Evolutionary conservation across 2,113 vertebrate genomes (phyloP).

Genomic region (Chloropsis hardwickii): DNA sequence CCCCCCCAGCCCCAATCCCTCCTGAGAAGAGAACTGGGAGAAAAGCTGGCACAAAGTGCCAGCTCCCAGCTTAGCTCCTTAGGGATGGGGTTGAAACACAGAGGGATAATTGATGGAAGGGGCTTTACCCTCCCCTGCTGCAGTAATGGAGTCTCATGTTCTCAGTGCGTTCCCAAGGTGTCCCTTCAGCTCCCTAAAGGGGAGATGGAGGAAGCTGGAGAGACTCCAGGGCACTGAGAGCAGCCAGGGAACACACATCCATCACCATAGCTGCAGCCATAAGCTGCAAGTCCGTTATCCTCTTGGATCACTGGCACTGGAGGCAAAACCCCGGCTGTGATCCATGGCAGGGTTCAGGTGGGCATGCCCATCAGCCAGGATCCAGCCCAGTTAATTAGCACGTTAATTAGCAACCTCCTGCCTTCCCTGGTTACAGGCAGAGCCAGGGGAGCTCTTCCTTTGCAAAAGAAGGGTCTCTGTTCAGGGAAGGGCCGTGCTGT

Average conservation of each 20-base stretch:
- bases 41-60: not conserved
- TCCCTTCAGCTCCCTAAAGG: not conserved
- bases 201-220: not conserved
- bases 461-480: not conserved
- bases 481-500: fast-evolving
- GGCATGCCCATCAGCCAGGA: not conserved
- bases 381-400: not conserved
- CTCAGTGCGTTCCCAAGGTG: not conserved
- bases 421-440: not conserved
- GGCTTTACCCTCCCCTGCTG: not conserved
- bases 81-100: not conserved
- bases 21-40: not conserved
- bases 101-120: not conserved
- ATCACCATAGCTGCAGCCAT: not conserved
- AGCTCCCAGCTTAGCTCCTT: not conserved
- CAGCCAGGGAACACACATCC: not conserved
- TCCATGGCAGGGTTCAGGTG: not conserved
- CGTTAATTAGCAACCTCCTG: not conserved
- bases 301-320: not conserved
- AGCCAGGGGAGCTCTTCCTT: not conserved
- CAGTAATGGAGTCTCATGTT: not conserved
- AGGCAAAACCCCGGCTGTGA: not conserved
- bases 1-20: not conserved
- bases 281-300: not conserved
- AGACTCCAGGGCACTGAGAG: not conserved